A percentile compares a stretch with the other conserved stretches of the same genome.
phyloP scores from a whole-genome alignment of 2,888 invertebrate species.

The Rotaria sp. region DNA sequence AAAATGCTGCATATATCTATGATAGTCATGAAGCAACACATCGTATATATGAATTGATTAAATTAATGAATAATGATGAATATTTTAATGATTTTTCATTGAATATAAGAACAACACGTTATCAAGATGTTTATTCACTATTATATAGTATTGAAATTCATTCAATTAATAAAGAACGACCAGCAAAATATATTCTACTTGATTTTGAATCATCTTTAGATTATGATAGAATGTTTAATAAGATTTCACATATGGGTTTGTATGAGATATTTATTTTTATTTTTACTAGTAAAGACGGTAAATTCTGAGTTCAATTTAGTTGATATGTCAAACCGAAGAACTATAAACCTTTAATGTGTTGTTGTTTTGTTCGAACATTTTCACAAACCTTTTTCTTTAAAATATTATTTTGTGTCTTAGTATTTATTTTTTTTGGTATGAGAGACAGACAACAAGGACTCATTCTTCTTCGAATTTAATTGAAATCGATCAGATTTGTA shows the following conservation, averaged over 20 bases:
- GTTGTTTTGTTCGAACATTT: too few species aligned
- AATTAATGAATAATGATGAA: not conserved
- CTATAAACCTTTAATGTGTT: too few species aligned
- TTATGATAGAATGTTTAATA: constrained; percentile 25
- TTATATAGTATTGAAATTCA: not conserved
- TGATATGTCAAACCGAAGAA: too few species aligned
- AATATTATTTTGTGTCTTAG: too few species aligned
- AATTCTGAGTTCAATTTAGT: too few species aligned
- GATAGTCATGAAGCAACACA: not conserved
- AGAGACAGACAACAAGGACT: too few species aligned
- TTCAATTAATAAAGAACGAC: not conserved
- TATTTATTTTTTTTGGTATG: too few species aligned
- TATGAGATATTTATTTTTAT: not conserved
- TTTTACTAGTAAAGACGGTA: too few species aligned
- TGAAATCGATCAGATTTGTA: too few species aligned
- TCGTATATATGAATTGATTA: not conserved
- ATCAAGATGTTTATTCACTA: not conserved
- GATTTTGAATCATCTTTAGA: not conserved
- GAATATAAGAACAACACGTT: not conserved
- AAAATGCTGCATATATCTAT: not conserved
- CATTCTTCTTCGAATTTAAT: too few species aligned
- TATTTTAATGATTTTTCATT: constrained; percentile 18
- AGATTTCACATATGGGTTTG: constrained; percentile 27
- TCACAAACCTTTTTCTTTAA: too few species aligned
- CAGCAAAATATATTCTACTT: not conserved